phyloP scores from a whole-genome alignment of 2,113 vertebrate species.

The Acrocephalus arundinaceus region DNA sequence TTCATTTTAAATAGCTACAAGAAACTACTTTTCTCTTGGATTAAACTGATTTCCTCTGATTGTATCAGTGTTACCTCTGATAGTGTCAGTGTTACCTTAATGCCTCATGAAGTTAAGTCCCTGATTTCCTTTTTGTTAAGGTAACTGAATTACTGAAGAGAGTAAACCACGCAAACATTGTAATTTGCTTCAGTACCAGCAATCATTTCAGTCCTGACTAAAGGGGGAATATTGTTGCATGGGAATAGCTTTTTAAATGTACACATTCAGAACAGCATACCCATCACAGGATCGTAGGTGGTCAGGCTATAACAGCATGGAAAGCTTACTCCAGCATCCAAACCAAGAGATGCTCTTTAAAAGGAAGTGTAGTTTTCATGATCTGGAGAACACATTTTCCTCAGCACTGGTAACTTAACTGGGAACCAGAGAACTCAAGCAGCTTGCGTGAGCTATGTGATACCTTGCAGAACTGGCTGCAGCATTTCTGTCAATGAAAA shows the following conservation, averaged over 20 bases:
- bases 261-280: not conserved
- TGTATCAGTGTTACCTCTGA: not conserved
- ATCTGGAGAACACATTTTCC: not conserved
- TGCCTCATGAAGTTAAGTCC: not conserved
- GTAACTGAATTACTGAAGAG: not conserved
- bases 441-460: not conserved
- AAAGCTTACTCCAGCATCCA: not conserved
- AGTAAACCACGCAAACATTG: not conserved
- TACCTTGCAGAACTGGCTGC: not conserved
- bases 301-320: not conserved
- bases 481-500: not conserved
- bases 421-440: not conserved
- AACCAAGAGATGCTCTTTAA: not conserved
- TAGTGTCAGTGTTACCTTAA: not conserved
- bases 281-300: not conserved
- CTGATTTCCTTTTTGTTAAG: not conserved
- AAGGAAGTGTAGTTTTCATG: not conserved
- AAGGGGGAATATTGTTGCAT: not conserved
- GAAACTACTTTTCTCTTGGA: not conserved
- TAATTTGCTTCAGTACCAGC: not conserved
- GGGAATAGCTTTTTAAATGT: not conserved
- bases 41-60: not conserved
- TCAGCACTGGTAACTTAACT: not conserved
- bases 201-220: not conserved
- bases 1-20: not conserved